Evolutionary conservation across 2,797 vertebrate species (phyloP).

Genomic region (Rhodeus uyekii): DNA sequence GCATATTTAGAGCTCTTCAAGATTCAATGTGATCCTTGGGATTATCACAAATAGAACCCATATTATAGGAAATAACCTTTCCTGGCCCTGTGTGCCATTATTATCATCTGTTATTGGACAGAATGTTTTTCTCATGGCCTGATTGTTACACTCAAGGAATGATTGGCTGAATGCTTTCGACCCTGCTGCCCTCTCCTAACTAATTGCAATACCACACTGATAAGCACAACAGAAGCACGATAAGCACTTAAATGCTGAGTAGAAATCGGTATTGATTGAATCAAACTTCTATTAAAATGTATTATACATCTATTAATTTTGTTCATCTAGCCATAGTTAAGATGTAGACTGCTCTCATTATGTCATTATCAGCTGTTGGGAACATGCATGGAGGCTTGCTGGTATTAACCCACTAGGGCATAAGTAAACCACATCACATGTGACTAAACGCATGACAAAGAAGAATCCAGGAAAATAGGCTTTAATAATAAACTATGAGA

Average conservation of each 20-base stretch:
- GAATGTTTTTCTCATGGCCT: constrained; percentile 27
- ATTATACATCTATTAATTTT: constrained; percentile 35
- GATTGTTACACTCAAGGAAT: constrained; percentile 21
- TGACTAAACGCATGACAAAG: too few species aligned
- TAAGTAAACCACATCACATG: background rate
- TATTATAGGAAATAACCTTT: constrained; percentile 9
- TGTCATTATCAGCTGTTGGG: constrained; percentile 10
- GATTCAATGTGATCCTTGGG: background rate
- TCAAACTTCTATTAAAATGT: background rate
- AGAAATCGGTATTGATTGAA: constrained; percentile 31
- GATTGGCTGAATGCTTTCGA: constrained; percentile 47
- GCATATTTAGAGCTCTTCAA: background rate
- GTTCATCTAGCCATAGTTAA: constrained; percentile 24
- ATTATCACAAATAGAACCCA: background rate
- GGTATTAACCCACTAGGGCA: background rate
- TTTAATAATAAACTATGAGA: too few species aligned
- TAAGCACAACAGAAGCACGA: constrained; percentile 42
- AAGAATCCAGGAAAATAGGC: too few species aligned
- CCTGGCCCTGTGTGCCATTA: constrained; percentile 8
- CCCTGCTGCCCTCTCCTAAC: constrained; percentile 37
- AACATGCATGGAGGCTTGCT: constrained; percentile 10
- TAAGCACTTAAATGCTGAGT: constrained; percentile 15
- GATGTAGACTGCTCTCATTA: background rate
- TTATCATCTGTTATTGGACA: constrained; percentile 46
- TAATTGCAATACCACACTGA: constrained; percentile 45